These are phyloP conservation scores for Theristus sp. DNA, from an alignment of 2,888 invertebrate genomes.

Conservation along the genomic window DNA sequence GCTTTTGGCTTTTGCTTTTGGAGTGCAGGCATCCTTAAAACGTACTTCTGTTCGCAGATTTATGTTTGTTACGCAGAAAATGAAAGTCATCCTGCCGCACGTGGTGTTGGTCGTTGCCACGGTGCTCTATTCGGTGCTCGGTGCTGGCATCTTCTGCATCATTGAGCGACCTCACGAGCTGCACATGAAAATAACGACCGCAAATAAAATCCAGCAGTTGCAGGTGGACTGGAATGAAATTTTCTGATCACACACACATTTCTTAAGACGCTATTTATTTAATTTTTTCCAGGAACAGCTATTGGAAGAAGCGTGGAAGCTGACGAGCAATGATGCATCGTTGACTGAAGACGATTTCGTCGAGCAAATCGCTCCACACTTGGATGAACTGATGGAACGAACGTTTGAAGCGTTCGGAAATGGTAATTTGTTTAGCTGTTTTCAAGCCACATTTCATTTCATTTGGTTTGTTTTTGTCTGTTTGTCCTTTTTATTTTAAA, in stretches of 20 bases:
- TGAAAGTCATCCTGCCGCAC: constrained; percentile 16
- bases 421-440: background rate
- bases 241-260: too few relatives aligned
- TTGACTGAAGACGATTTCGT: background rate
- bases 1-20: too few relatives aligned
- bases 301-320: background rate
- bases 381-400: background rate
- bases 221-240: too few relatives aligned
- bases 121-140: constrained; percentile 15
- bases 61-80: background rate
- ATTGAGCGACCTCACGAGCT: constrained; percentile 5
- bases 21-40: too few relatives aligned
- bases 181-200: background rate
- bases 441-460: background rate
- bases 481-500: too few relatives aligned
- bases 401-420: background rate
- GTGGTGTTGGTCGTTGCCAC: constrained; percentile 18
- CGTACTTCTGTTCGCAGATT: background rate
- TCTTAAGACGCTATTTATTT: too few relatives aligned
- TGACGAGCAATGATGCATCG: background rate
- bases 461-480: background rate
- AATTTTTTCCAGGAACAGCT: background rate
- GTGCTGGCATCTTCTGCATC: constrained; percentile 11
- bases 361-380: background rate
- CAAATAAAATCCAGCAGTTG: background rate